Evolutionary conservation across 2,888 invertebrate species (phyloP).

Genomic region (Reticulitermes lucifugus): DNA sequence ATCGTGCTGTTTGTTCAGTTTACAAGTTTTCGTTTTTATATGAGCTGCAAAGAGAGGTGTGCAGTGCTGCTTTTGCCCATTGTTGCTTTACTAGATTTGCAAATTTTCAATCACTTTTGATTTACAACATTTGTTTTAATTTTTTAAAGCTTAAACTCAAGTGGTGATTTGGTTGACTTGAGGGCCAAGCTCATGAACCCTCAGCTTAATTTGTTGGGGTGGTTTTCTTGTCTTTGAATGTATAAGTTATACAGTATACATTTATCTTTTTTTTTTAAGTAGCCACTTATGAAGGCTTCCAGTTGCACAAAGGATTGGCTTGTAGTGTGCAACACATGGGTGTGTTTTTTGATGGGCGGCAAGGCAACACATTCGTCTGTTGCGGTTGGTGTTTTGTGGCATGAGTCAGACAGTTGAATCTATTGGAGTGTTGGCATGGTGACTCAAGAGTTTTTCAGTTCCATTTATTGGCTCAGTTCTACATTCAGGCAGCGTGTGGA

Average conservation of each 20-base stretch:
- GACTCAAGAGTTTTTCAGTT: too few relatives aligned
- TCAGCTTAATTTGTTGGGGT: slow-evolving; percentile 24
- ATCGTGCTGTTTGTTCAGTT: slow-evolving; percentile 37
- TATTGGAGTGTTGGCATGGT: slow-evolving; percentile 40
- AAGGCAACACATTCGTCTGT: slow-evolving; percentile 43
- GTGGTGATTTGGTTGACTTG: slow-evolving; percentile 41
- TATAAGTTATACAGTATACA: background rate
- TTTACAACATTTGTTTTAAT: slow-evolving; percentile 28
- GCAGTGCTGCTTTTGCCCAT: slow-evolving; percentile 48
- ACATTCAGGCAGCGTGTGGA: slow-evolving; percentile 22
- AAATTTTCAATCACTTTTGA: background rate
- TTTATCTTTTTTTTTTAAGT: background rate
- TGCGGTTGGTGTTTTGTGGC: slow-evolving; percentile 43
- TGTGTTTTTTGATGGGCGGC: slow-evolving; percentile 45
- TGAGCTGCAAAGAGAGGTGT: slow-evolving; percentile 40
- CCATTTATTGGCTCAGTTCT: slow-evolving; percentile 16
- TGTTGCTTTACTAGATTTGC: slow-evolving; percentile 16
- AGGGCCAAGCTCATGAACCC: slow-evolving; percentile 36
- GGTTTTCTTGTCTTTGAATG: slow-evolving; percentile 31
- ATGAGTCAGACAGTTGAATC: slow-evolving; percentile 36
- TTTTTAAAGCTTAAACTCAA: slow-evolving; percentile 46
- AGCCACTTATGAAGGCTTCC: slow-evolving; percentile 25
- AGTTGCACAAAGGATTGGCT: slow-evolving; percentile 43
- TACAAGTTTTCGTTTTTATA: slow-evolving; percentile 38
- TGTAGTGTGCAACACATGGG: slow-evolving; percentile 37